Evolutionary conservation across 1,140 invertebrate genomes (phyloP), one percentile per base, ranked within the genome.

Genomic region (Chlorops oryzae): DNA sequence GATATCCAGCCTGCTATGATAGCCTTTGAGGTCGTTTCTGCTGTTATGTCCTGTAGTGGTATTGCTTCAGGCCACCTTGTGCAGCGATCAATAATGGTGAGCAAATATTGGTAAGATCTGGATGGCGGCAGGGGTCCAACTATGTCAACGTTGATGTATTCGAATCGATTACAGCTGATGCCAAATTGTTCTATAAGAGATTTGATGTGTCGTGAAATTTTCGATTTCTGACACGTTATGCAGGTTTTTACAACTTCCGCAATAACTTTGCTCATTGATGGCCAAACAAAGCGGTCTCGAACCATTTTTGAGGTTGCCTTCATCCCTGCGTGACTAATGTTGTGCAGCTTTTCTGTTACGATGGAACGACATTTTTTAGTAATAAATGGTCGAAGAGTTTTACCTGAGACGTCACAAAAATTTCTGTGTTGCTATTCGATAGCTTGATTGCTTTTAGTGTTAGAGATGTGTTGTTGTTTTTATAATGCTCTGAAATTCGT

Each of bases 61-160:
- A 69, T 37, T n/a, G 60, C 66, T 52, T 72, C 66, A 1, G 63
- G 73, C 65, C 61, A 77, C 27, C 59, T 52, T 6, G 65, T 73
- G 51, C 56, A 74, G 12, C 66, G 46, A 47, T 75, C 65, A 7
- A 74, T 63, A 2, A 53, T 54, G 1, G 73, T 77, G 1, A 76
- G 53, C 12, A 55, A 55, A 44, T 75, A 75, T 13, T 15, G 23
- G 25, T 44, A 60, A 6, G 57, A 68, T 13, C 65, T 32, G 7
- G 59, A 59, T 10, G 47, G 32, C 20, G 69, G 63, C 10, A 76
- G 51, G 9, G 71, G 24, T 21, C 38, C 17, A 5, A 27, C 38
- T 3, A 41, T 17, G 9, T 49, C 25, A 17, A 49, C 10, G 17
- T 49, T 49, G 10, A 41, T 32, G n/a, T 41, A 5, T 12, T 38